phyloP scores from a whole-genome alignment of 2,888 invertebrate genomes.

The Zaprionus bogoriensis region DNA sequence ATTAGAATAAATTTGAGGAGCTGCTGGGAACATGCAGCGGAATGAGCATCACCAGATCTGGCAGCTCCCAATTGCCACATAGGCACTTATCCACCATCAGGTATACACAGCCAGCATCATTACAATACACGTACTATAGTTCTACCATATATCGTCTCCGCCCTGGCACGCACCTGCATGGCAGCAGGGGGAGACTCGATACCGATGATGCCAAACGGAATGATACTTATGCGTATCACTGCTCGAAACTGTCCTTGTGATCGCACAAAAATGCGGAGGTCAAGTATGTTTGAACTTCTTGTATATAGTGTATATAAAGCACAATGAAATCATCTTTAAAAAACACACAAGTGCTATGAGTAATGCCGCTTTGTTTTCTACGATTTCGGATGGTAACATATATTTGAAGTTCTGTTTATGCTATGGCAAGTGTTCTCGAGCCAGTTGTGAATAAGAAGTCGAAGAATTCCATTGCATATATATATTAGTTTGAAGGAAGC shows the following conservation, averaged over 20 bases:
- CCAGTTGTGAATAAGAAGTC: no score
- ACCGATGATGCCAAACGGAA: not conserved
- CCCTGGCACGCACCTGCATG: slow-evolving; percentile 16
- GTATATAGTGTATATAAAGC: not conserved
- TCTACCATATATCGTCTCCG: not conserved
- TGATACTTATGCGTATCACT: slow-evolving; percentile 5
- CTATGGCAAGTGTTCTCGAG: not conserved
- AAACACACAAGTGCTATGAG: not conserved
- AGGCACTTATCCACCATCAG: slow-evolving; percentile 18
- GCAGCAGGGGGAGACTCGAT: not conserved
- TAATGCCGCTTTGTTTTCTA: not conserved
- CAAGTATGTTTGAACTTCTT: not conserved
- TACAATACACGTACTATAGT: slow-evolving; percentile 4
- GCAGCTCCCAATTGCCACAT: slow-evolving; percentile 27
- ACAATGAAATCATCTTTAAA: slow-evolving; percentile 14
- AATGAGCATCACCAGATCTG: slow-evolving; percentile 56
- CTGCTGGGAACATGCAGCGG: slow-evolving; percentile 48
- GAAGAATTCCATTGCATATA: no score
- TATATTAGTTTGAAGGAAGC: no score
- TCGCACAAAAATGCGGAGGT: not conserved
- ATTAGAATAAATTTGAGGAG: slow-evolving; percentile 58
- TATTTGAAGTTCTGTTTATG: not conserved
- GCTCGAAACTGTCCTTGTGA: not conserved
- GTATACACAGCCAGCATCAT: slow-evolving; percentile 11
- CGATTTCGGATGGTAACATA: no score